Evolutionary conservation across 1,140 invertebrate genomes (phyloP), one percentile per base, ranked within the genome.

Genomic region (Bombus fervidus): DNA sequence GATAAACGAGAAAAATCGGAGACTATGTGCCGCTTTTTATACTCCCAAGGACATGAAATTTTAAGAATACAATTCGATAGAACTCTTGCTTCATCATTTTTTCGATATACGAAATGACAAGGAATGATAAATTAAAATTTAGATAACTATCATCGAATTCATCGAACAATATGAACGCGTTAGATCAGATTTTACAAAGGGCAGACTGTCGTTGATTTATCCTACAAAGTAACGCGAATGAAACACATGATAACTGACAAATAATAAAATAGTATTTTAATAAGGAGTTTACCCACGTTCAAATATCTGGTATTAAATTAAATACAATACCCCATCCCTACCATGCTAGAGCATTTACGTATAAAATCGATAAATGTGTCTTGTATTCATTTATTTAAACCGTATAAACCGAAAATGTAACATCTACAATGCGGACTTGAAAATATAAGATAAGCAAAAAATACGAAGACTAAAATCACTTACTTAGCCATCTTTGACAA

Each of bases 11-110:
- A 31, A 57, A 86, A 76, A 89, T 15, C 57, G 37, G 39, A 37
- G 84, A 86, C 76, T 69, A 59, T 69, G 77, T 86, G 81, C 71
- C 73, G 78, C 81, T 81, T 90, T 90, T 90, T 88, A 68, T 90
- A 90, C 64, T 62, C 43, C 59, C 34, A 59, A 59, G 62, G 72
- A 68, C 37, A 47, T 72, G 72, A 43, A 76, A 77, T 57, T 66
- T 77, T 69, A 66, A 62, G 28, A 10, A 59, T 37, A 80, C 71
- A 78, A 28, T 37, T 41, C 59, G 31, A 41, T 31, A n/a, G 41
- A 82, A 71, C 53, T 57, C 57, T 57, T 75, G 57, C 62, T 59
- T 62, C 22, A n/a, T 62, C 22, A 75, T 68, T 81, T 81, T 41
- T 71, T 72, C 47, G 41, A 37, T 80, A 34, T 34, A 22, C n/a